Evolutionary conservation across 2,113 vertebrate species (phyloP).

Genomic region (Oryzias woworae): DNA sequence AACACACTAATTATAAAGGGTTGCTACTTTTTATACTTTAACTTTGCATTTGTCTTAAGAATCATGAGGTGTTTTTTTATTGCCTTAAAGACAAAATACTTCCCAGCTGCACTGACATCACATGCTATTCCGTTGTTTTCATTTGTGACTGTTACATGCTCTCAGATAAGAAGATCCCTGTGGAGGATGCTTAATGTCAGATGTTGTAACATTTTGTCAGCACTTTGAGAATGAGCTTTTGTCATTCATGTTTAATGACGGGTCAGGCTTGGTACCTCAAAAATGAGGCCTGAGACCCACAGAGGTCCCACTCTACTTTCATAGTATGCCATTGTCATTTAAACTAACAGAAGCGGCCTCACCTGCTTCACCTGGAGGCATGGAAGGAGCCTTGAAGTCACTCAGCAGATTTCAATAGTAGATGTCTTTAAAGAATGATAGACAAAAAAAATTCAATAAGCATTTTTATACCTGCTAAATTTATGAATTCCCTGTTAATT

Average conservation of each 20-base stretch:
- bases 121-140: too few relatives aligned
- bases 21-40: too few relatives aligned
- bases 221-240: constrained; percentile 60
- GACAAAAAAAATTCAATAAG: not conserved
- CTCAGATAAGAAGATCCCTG: constrained; percentile 14
- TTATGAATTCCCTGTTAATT: too few relatives aligned
- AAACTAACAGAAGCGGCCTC: constrained; percentile 32
- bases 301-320: constrained; percentile 49
- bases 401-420: constrained; percentile 58
- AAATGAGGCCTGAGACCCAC: constrained; percentile 48
- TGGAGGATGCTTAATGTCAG: constrained; percentile 21
- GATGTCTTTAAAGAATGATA: constrained; percentile 5
- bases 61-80: too few relatives aligned
- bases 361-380: constrained; percentile 61
- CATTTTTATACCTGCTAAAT: not conserved
- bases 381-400: constrained; percentile 39
- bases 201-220: constrained; percentile 55
- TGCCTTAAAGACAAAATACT: too few relatives aligned
- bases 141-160: constrained; percentile 21
- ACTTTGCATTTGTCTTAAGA: too few relatives aligned
- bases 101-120: too few relatives aligned
- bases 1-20: too few relatives aligned
- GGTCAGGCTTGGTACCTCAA: constrained; percentile 41
- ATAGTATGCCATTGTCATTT: constrained; percentile 62
- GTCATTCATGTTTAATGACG: constrained; percentile 65